These are phyloP conservation scores for Hippocampus mohnikei DNA, from an alignment of 2,113 vertebrate genomes.

Conservation along the genomic window DNA sequence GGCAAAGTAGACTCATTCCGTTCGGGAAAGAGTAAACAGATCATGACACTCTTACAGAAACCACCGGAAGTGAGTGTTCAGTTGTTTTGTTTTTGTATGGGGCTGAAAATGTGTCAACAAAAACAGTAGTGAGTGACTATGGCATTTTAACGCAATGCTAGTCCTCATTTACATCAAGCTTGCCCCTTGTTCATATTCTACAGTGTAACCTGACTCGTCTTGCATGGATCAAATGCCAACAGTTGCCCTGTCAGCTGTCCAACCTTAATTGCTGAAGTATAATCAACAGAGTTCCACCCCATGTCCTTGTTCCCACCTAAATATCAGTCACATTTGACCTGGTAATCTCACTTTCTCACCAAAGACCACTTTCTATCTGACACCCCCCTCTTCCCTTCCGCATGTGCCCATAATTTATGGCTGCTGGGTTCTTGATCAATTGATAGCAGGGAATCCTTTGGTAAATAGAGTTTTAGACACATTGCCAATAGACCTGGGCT, in stretches of 20 bases:
- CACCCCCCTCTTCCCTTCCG: slow-evolving; percentile 25
- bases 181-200: slow-evolving; percentile 9
- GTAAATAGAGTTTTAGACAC: slow-evolving; percentile 99
- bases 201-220: slow-evolving; percentile 7
- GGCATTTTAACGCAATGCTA: slow-evolving; percentile 11
- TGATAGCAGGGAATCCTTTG: slow-evolving; percentile 98
- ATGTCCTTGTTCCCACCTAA: slow-evolving; percentile 42
- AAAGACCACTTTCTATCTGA: slow-evolving; percentile 21
- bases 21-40: slow-evolving; percentile 68
- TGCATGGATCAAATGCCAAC: slow-evolving; percentile 23
- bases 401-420: slow-evolving; percentile 84
- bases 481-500: slow-evolving; percentile 99
- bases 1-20: slow-evolving; percentile 43
- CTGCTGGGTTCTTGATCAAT: slow-evolving; percentile 98
- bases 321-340: slow-evolving; percentile 41
- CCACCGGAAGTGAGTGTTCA: slow-evolving; percentile 56
- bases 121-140: slow-evolving; percentile 10
- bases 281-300: slow-evolving; percentile 16
- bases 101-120: slow-evolving; percentile 35
- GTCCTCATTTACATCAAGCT: slow-evolving; percentile 30
- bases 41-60: slow-evolving; percentile 61
- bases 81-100: slow-evolving; percentile 31
- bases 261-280: slow-evolving; percentile 9
- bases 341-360: slow-evolving; percentile 30
- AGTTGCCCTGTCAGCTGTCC: slow-evolving; percentile 19